phyloP scores from a whole-genome alignment of 2,113 vertebrate genomes.

The Speoplatyrhinus poulsoni region DNA sequence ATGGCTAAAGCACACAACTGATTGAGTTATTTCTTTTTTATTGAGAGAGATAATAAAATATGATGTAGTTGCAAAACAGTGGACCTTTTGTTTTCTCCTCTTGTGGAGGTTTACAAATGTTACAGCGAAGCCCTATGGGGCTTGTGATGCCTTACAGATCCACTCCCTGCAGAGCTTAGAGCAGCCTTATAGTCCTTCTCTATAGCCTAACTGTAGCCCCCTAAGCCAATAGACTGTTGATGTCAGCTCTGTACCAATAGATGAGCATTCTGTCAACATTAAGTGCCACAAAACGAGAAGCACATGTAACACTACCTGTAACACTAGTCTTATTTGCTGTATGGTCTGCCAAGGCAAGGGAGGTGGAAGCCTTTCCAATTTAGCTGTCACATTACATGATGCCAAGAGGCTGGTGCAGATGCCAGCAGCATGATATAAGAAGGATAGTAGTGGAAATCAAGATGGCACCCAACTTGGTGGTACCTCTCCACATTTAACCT shows the following conservation, averaged over 20 bases:
- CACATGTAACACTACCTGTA: neutral
- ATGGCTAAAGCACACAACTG: no score
- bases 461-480: conserved; percentile 2
- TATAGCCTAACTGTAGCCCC: neutral
- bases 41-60: neutral
- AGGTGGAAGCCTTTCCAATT: neutral
- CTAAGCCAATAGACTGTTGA: neutral
- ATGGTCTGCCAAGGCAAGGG: neutral
- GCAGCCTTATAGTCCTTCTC: neutral
- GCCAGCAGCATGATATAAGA: conserved; percentile 32
- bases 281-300: neutral
- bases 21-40: neutral
- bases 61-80: neutral
- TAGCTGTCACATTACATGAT: conserved; percentile 10
- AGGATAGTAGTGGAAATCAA: conserved; percentile 11
- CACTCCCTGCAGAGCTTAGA: neutral
- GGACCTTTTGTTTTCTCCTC: conserved; percentile 10
- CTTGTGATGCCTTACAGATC: conserved; percentile 23
- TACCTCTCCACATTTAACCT: neutral
- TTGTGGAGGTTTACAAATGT: neutral
- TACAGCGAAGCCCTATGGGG: conserved; percentile 20
- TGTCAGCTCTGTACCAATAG: neutral
- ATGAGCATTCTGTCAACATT: neutral
- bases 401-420: neutral
- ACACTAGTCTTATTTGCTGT: neutral